These are phyloP conservation scores for Anneissia japonica DNA, from an alignment of 35 echinoderm and acorn worm genomes.

Conservation along the genomic window DNA sequence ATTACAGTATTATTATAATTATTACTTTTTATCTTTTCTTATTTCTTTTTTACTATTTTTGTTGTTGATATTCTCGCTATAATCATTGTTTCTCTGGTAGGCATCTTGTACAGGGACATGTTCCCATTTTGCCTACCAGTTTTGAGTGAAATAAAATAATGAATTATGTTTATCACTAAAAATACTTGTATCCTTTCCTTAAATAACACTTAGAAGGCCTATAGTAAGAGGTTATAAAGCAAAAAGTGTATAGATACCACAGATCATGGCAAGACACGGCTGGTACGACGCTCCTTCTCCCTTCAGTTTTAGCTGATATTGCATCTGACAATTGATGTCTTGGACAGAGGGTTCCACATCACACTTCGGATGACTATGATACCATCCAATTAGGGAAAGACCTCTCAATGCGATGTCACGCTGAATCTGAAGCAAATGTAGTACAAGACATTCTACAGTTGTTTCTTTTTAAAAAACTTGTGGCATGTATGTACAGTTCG, in stretches of 20 bases:
- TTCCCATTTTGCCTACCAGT: not conserved
- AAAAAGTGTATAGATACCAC: slow-evolving; percentile 49
- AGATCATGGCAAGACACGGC: slow-evolving; percentile 89
- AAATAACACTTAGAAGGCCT: not conserved
- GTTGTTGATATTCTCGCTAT: too few species aligned
- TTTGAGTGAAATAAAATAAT: not conserved
- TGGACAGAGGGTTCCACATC: slow-evolving; percentile 73
- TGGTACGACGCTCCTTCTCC: slow-evolving; percentile 74
- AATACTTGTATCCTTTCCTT: not conserved
- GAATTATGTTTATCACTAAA: not conserved
- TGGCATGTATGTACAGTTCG: too few species aligned
- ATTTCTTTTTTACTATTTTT: too few species aligned
- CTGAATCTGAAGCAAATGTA: slow-evolving; percentile 55
- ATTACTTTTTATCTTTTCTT: too few species aligned
- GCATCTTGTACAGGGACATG: not conserved
- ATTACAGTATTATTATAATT: too few species aligned
- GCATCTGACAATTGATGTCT: slow-evolving; percentile 90
- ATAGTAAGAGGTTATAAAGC: not conserved
- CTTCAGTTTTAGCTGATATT: slow-evolving; percentile 91
- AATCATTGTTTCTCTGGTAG: not conserved
- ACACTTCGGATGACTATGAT: slow-evolving; percentile 88
- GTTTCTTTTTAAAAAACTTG: too few species aligned
- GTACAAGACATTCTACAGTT: too few species aligned
- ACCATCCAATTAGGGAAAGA: slow-evolving; percentile 87
- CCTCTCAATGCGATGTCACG: slow-evolving; percentile 57